Evolutionary conservation across 2,888 invertebrate genomes (phyloP).

Genomic region (Ethmia dodecea): DNA sequence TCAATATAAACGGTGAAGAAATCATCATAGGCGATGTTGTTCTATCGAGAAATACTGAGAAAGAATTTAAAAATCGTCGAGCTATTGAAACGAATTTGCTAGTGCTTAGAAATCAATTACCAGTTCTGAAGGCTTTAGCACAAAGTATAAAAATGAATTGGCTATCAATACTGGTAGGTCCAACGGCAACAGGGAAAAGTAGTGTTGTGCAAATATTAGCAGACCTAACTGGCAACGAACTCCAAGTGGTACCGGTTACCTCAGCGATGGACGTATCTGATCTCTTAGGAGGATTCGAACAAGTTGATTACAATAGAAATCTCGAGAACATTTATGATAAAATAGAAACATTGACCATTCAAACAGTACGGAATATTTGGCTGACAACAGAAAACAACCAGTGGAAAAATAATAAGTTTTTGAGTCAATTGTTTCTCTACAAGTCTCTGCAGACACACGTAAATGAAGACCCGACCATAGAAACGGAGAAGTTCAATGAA

Average conservation of each 20-base stretch:
- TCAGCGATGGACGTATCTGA: slow-evolving; percentile 97
- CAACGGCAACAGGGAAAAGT: slow-evolving; percentile 88
- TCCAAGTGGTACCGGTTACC: slow-evolving; percentile 89
- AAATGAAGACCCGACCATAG: slow-evolving; percentile 20
- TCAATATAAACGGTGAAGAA: slow-evolving; percentile 76
- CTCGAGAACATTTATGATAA: slow-evolving; percentile 82
- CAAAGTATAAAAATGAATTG: slow-evolving; percentile 95
- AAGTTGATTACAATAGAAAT: slow-evolving; percentile 86
- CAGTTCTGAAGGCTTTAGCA: slow-evolving; percentile 85
- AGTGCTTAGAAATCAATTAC: slow-evolving; percentile 77
- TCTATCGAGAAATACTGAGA: slow-evolving; percentile 55
- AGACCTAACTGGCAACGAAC: slow-evolving; percentile 83
- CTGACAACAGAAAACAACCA: slow-evolving; percentile 33
- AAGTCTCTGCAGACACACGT: slow-evolving; percentile 36
- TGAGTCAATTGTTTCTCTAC: slow-evolving; percentile 47
- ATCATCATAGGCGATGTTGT: slow-evolving; percentile 82
- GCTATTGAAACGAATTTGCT: slow-evolving; percentile 56
- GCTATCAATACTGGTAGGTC: slow-evolving; percentile 92
- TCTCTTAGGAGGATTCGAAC: slow-evolving; percentile 98
- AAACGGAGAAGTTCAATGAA: slow-evolving; percentile 36
- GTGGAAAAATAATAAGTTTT: slow-evolving; percentile 41
- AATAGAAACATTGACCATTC: slow-evolving; percentile 73
- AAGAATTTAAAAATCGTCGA: slow-evolving; percentile 49
- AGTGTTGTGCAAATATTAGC: slow-evolving; percentile 86
- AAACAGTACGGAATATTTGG: slow-evolving; percentile 66